A percentile compares a stretch with the other conserved stretches of the same genome.
These are phyloP conservation scores for Hippocampus zosterae DNA, from an alignment of 2,113 vertebrate genomes.

Conservation along the genomic window DNA sequence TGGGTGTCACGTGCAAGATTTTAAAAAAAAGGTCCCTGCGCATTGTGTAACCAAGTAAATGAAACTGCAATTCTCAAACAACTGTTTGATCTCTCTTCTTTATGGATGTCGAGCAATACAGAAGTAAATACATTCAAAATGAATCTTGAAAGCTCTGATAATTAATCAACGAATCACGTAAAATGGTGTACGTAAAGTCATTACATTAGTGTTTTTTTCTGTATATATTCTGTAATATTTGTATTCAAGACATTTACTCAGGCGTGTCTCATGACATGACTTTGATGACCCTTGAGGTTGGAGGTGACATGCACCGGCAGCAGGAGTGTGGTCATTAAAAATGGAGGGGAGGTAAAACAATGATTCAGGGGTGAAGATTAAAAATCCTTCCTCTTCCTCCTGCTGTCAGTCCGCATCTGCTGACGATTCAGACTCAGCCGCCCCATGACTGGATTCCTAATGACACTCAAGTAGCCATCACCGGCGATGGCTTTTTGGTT, in stretches of 20 bases:
- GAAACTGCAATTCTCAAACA: no score
- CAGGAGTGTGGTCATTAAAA: slow-evolving; percentile 27
- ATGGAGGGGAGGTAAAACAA: slow-evolving; percentile 19
- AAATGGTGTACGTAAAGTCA: no score
- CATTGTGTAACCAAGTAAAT: no score
- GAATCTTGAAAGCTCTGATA: no score
- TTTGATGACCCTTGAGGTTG: not conserved
- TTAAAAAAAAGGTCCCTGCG: no score
- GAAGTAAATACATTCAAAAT: no score
- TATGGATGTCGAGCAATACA: no score
- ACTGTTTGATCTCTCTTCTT: no score
- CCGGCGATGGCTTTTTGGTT: slow-evolving; percentile 67
- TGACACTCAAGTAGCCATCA: slow-evolving; percentile 67
- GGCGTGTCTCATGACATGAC: not conserved
- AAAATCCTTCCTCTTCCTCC: slow-evolving; percentile 68
- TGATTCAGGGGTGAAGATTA: slow-evolving; percentile 50
- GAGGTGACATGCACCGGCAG: not conserved
- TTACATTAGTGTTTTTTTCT: no score
- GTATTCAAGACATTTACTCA: not conserved
- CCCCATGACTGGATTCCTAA: slow-evolving; percentile 69
- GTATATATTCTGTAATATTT: no score
- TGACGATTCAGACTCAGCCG: slow-evolving; percentile 49
- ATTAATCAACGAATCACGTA: no score
- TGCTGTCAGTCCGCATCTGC: slow-evolving; percentile 52
- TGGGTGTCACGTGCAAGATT: no score